A percentile compares a stretch with the other conserved stretches of the same genome.
phyloP scores from a whole-genome alignment of 1,140 invertebrate genomes.

The Diorhabda sublineata region DNA sequence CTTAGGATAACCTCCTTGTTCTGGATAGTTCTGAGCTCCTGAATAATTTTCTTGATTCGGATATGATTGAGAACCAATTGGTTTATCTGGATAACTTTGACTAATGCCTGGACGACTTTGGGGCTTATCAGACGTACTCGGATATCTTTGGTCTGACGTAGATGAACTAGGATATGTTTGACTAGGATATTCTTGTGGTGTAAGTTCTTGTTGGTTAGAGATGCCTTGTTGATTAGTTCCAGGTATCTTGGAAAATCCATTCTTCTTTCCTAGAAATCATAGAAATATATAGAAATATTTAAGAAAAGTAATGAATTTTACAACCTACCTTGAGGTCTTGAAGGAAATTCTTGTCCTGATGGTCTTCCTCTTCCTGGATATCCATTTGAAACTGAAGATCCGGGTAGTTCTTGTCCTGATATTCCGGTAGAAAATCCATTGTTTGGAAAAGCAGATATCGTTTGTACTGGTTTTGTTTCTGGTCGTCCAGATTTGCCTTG shows the following conservation, averaged over 20 bases:
- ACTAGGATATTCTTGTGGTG: too few species aligned
- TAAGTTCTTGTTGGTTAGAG: too few species aligned
- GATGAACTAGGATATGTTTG: background rate
- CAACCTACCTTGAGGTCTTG: slow-evolving; percentile 10
- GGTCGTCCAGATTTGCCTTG: slow-evolving; percentile 8
- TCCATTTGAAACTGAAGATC: background rate
- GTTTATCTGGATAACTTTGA: slow-evolving; percentile 16
- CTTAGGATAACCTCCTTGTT: slow-evolving; percentile 15
- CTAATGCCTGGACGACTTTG: slow-evolving; percentile 13
- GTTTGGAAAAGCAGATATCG: background rate
- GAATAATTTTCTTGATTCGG: slow-evolving; percentile 14
- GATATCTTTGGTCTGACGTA: slow-evolving; percentile 4
- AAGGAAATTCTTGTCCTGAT: slow-evolving; percentile 28
- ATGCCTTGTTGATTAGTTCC: too few species aligned
- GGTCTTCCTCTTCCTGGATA: slow-evolving; percentile 28
- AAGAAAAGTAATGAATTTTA: slow-evolving; percentile 12
- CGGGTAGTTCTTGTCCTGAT: background rate
- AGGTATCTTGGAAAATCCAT: too few species aligned
- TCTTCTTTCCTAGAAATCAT: too few species aligned
- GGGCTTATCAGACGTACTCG: slow-evolving; percentile 13
- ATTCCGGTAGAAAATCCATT: background rate
- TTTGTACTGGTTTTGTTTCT: slow-evolving; percentile 8
- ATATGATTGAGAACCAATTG: slow-evolving; percentile 16
- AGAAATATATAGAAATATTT: background rate
- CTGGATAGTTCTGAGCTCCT: slow-evolving; percentile 22